Base-by-base conservation (phyloP, 1,140 invertebrate species). In the Tetraneura akinire region DNA sequence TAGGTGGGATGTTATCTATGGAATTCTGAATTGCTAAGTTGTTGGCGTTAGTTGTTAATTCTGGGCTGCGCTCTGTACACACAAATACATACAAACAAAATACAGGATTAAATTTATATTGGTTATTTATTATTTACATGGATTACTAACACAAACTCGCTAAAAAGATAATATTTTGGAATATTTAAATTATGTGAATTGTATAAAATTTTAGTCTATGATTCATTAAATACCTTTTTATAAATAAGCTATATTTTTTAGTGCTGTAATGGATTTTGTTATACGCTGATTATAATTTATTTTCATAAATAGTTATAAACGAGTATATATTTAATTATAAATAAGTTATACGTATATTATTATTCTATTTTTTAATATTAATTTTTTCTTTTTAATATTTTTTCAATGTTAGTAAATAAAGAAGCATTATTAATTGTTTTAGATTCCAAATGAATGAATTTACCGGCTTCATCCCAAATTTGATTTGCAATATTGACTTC, bases 401-500 rank as follows among this genome's bases (percentile, higher is more conserved):
- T 37, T 42, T 16, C 42, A 14, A 37, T 76, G 71, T 76, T 76
- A 76, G 71, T 76, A 57, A 57, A 14, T 29, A 55, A 76, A 76
- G 49, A 60, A 78, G 53, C 53, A 37, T 78, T 62, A 60, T 53
- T 74, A 14, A 21, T 62, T 10, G 18, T 13, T 60, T 29, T 26
- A 62, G 16, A 37, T 57, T 73, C 23, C 42, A 73, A 71, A 80
- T 42, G 32, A 0, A 16, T 87, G 83, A 45, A 85, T 62, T 78
- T 78, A 78, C 74, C 86, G 49, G 85, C 84, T 82, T 86, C 87
- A 71, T 88, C 86, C 86, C 87, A 88, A 71, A 87, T 82, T 66
- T 85, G 84, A 49, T 85, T 82, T 82, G 85, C 87, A 80, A 87
- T 86, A 57, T 86, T 85, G 16, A 88, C 84, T 83, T 88, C 87